Evolutionary conservation across 2,797 vertebrate species (phyloP).

Genomic region (Coregonus suidteri): DNA sequence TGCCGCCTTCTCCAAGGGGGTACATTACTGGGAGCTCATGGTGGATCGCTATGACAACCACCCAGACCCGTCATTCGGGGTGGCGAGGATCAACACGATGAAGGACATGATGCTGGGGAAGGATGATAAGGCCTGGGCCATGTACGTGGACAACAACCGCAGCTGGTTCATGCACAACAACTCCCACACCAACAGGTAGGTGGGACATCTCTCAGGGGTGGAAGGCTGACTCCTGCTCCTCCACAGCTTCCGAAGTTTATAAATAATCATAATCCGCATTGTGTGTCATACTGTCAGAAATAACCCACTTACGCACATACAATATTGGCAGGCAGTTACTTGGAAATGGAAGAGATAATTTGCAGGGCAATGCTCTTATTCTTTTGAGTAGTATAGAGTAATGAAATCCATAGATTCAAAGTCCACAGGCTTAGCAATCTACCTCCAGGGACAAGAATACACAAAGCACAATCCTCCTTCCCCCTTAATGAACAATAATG

Average conservation of each 20-base stretch:
- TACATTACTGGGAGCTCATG: constrained; percentile 94
- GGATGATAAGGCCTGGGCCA: constrained; percentile 92
- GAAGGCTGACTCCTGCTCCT: no score
- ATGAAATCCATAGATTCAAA: no score
- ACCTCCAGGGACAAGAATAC: constrained; percentile 32
- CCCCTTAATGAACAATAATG: not conserved
- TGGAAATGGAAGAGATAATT: not conserved
- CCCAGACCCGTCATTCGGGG: constrained; percentile 93
- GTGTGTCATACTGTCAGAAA: not conserved
- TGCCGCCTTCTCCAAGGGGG: constrained; percentile 93
- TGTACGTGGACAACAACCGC: constrained; percentile 94
- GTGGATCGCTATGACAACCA: constrained; percentile 98
- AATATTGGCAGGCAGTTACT: not conserved
- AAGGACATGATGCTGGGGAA: constrained; percentile 97
- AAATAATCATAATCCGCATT: not conserved
- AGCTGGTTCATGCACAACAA: constrained; percentile 94
- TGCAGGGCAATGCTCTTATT: not conserved
- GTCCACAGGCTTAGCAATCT: constrained; percentile 37
- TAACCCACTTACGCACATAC: not conserved
- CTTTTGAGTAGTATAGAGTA: no score
- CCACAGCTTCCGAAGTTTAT: not conserved
- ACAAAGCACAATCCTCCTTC: constrained; percentile 9
- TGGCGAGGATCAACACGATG: constrained; percentile 90
- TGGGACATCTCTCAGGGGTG: not conserved
- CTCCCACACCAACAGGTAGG: constrained; percentile 87